Evolutionary conservation across 2,888 invertebrate species (phyloP), one percentile per base, ranked within the genome.

Genomic region (Melikaiella ostensackeni): DNA sequence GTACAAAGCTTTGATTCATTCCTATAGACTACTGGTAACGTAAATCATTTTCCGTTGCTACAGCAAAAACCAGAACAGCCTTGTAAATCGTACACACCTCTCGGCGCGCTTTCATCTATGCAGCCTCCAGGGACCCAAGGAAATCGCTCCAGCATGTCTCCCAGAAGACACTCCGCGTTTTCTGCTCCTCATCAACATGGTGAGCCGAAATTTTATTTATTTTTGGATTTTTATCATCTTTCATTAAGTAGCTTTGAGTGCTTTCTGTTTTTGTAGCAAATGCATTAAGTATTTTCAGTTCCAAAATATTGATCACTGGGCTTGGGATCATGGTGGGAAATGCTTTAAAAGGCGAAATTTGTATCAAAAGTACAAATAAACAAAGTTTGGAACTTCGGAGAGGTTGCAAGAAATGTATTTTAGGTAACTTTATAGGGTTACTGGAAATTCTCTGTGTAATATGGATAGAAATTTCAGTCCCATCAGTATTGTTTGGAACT

Each of bases 91-190:
- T 97, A 97, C 91, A 96, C 97, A 63, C 97, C 97, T 7, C 93
- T 97, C 82, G 95, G 96, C 77, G 97, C 97, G 21, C 92, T 97
- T 84, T 96, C 97, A 55, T 97, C 95, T 86, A 97, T 97, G 97
- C 95, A 97, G 91, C 97, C 97, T n/a, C 95, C 95, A 0, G 95
- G 95, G 33, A 94, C 92, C 82, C 88, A 92, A 42, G 89, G 88
- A 80, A 90, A 89, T 86, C 89, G 91, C 85, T 87, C 91, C 79
- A 88, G 90, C 80, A 89, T 92, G 90, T 91, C 91, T 82, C 91
- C 91, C 77, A 86, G 92, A 79, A 87, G 90, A 84, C 92, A 91
- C 85, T 90, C 91, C 62, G 90, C 92, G 80, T 91, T 91, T 82
- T 91, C 92, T 79, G 91, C 94, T 33, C 94, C 95, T 86, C 93